phyloP scores from a whole-genome alignment of 2,797 vertebrate genomes.

The Spondyliosoma cantharus region DNA sequence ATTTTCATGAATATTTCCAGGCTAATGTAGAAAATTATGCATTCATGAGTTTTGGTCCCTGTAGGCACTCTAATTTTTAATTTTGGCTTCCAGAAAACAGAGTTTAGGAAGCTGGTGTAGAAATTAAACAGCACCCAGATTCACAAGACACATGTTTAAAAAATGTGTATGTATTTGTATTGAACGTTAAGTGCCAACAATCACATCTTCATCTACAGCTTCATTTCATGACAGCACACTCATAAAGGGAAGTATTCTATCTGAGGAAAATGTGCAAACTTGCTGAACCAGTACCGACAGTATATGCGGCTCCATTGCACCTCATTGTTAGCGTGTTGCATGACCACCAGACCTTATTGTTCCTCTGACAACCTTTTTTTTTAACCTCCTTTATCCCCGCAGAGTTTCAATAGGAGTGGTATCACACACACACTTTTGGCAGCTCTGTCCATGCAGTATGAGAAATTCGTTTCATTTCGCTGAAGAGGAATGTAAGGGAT shows the following conservation, averaged over 20 bases:
- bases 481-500: constrained; percentile 5
- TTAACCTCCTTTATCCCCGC: constrained; percentile 8
- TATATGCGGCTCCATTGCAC: not conserved
- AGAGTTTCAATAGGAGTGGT: not conserved
- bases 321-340: constrained; percentile 2
- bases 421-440: not conserved
- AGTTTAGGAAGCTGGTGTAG: not conserved
- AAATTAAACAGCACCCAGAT: not conserved
- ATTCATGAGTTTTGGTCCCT: constrained; percentile 14
- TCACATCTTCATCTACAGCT: not conserved
- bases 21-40: constrained; percentile 18
- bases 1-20: not conserved
- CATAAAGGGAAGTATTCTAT: not conserved
- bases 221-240: not conserved
- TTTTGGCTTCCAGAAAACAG: not conserved
- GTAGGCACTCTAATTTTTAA: not conserved
- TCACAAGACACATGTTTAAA: not conserved
- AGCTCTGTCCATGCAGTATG: constrained; percentile 6
- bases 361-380: not conserved
- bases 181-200: not conserved
- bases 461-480: constrained; percentile 28
- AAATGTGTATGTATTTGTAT: no score
- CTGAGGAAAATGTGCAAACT: not conserved
- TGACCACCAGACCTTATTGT: not conserved
- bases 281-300: not conserved